Conservation (phyloP, 2,113 vertebrate species). For the Engystomops pustulosus region DNA sequence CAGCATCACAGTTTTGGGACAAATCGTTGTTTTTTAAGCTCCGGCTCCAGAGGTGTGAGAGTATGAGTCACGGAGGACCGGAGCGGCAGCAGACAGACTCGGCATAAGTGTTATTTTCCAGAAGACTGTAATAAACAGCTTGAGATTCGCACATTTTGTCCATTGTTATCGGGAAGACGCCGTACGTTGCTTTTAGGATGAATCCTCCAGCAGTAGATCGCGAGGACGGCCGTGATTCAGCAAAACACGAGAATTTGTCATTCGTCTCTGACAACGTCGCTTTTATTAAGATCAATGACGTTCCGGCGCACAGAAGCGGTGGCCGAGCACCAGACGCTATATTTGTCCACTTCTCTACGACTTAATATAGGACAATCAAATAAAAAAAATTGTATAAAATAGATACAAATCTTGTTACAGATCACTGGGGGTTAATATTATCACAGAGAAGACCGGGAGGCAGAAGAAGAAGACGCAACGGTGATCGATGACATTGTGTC, state of each 20-base stretch:
- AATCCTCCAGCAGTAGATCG: not conserved
- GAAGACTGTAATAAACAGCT: constrained; percentile 29
- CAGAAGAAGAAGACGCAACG: too few species aligned
- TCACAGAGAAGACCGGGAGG: not conserved
- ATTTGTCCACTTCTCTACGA: not conserved
- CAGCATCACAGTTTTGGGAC: too few species aligned
- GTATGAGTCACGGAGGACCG: not conserved
- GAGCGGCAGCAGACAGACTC: not conserved
- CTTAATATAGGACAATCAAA: constrained; percentile 5
- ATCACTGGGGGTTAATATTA: constrained; percentile 22
- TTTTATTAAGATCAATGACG: constrained; percentile 34
- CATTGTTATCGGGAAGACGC: constrained; percentile 12
- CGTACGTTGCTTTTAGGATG: not conserved
- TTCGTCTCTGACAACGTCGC: not conserved
- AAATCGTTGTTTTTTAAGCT: not conserved
- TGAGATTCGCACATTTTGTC: constrained; percentile 8
- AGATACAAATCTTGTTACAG: constrained; percentile 14
- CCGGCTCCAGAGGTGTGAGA: not conserved
- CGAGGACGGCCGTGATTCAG: not conserved
- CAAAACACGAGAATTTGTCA: constrained; percentile 27
- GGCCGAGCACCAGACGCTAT: not conserved
- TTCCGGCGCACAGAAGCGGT: not conserved
- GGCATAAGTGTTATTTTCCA: constrained; percentile 22
- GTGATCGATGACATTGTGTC: not conserved
- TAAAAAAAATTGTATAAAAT: not conserved